These are phyloP conservation scores for Eristalis pertinax DNA, from an alignment of 2,888 invertebrate species.

Conservation along the genomic window DNA sequence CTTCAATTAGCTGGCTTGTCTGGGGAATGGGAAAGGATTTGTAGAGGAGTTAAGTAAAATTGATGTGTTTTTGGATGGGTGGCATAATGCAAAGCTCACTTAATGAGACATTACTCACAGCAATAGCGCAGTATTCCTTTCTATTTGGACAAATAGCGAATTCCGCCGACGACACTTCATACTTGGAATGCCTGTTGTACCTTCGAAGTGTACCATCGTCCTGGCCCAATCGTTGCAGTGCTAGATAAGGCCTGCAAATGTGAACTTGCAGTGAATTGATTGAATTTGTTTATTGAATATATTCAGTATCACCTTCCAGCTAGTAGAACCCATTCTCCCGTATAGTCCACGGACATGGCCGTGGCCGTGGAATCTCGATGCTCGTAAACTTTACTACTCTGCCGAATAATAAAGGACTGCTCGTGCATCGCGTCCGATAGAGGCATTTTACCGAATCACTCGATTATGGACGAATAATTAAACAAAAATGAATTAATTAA, in stretches of 20 bases:
- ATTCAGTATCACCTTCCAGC: slow-evolving; percentile 85
- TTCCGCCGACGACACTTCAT: slow-evolving; percentile 95
- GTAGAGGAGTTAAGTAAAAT: not conserved
- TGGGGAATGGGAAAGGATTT: slow-evolving; percentile 78
- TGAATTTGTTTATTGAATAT: not conserved
- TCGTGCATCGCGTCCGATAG: slow-evolving; percentile 77
- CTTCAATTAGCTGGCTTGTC: slow-evolving; percentile 94
- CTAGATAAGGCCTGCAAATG: slow-evolving; percentile 86
- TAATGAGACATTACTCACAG: slow-evolving; percentile 84
- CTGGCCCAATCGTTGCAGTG: slow-evolving; percentile 85
- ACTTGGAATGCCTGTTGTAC: slow-evolving; percentile 93
- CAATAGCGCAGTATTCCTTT: slow-evolving; percentile 92
- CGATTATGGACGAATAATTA: not conserved
- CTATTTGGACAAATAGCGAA: slow-evolving; percentile 93
- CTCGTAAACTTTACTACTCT: slow-evolving; percentile 83
- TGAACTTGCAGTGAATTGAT: slow-evolving; percentile 77
- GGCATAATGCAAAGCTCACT: no score
- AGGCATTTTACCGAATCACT: slow-evolving; percentile 74
- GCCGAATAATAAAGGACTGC: slow-evolving; percentile 77
- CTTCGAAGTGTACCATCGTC: slow-evolving; percentile 85
- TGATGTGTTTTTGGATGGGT: no score
- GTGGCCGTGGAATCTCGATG: slow-evolving; percentile 94
- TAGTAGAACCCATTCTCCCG: slow-evolving; percentile 91
- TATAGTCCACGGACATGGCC: slow-evolving; percentile 91
- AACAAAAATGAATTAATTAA: slow-evolving; percentile 5